Evolutionary conservation across 2,888 invertebrate species (phyloP).

Genomic region (Buathra laborator): DNA sequence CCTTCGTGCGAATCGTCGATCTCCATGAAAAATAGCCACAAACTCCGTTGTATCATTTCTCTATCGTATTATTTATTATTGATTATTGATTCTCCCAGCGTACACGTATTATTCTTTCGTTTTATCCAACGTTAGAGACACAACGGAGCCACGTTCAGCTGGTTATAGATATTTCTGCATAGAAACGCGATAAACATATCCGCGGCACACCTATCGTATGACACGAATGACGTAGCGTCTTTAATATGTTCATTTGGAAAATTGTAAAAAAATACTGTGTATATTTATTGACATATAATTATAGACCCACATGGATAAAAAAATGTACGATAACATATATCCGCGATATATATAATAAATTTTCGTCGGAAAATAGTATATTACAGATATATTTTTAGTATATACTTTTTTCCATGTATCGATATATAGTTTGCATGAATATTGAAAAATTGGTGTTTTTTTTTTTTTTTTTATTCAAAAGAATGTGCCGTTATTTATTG

Average conservation of each 20-base stretch:
- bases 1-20: slow-evolving; percentile 38
- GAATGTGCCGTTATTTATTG: not conserved
- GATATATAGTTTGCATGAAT: too few relatives aligned
- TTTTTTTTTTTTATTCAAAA: not conserved
- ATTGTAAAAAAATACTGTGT: not conserved
- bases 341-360: too few relatives aligned
- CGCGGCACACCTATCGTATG: not conserved
- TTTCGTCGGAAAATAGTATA: too few relatives aligned
- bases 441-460: too few relatives aligned
- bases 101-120: not conserved
- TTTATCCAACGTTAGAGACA: not conserved
- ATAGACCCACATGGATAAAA: too few relatives aligned
- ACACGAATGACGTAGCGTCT: not conserved
- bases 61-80: slow-evolving; percentile 34
- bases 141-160: slow-evolving; percentile 7
- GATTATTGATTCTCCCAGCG: slow-evolving; percentile 8
- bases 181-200: not conserved
- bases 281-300: not conserved
- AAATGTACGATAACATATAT: too few relatives aligned
- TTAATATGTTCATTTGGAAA: not conserved
- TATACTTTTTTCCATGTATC: too few relatives aligned
- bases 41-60: slow-evolving; percentile 33
- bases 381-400: too few relatives aligned
- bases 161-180: not conserved
- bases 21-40: slow-evolving; percentile 42